Conservation (phyloP, 2,113 vertebrate species). For the Sturnira hondurensis region DNA sequence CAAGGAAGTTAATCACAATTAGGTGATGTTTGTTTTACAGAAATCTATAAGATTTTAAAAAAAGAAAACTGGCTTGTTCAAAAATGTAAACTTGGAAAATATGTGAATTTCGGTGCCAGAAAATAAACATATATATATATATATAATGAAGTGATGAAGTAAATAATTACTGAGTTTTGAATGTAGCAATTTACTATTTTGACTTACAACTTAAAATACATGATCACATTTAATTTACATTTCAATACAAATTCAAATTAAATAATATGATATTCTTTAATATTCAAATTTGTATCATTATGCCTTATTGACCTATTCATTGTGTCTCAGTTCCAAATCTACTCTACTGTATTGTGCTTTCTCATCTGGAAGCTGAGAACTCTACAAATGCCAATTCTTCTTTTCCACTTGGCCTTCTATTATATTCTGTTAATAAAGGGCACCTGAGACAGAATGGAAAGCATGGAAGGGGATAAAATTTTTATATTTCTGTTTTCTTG, state of each 20-base stretch:
- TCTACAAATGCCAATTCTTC: background rate
- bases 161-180: background rate
- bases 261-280: background rate
- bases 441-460: background rate
- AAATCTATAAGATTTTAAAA: background rate
- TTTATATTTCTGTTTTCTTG: background rate
- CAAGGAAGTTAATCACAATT: background rate
- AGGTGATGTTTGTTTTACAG: background rate
- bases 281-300: background rate
- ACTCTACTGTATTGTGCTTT: background rate
- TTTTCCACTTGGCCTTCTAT: background rate
- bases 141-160: background rate
- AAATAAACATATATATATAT: conserved; percentile 21
- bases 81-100: background rate
- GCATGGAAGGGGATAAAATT: background rate
- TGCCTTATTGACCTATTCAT: background rate
- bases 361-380: background rate
- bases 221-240: background rate
- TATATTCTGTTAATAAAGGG: background rate
- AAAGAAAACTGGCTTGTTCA: no score
- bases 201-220: background rate
- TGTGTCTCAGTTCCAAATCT: background rate
- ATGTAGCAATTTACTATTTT: background rate
- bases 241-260: background rate
- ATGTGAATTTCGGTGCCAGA: background rate